phyloP scores from a whole-genome alignment of 1,140 invertebrate genomes.

The Drosophila varians region DNA sequence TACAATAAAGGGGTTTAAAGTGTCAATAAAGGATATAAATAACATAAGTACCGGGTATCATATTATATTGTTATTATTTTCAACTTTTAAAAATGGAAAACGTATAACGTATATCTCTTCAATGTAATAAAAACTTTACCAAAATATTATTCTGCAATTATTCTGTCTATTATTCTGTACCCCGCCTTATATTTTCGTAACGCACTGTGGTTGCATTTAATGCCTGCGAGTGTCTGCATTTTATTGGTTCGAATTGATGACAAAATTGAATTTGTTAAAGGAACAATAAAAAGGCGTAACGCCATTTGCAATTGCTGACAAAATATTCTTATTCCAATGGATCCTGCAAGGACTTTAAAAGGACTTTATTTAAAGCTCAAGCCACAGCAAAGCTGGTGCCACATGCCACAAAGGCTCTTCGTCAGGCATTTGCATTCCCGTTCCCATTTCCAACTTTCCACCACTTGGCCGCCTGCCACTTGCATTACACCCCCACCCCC shows the following conservation, averaged over 20 bases:
- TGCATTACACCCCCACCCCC: conserved; percentile 5
- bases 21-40: not conserved
- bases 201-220: conserved; percentile 11
- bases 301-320: conserved; percentile 37
- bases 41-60: not conserved
- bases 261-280: conserved; percentile 57
- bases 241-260: conserved; percentile 66
- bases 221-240: conserved; percentile 58
- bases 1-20: no score
- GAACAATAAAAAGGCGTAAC: conserved; percentile 76
- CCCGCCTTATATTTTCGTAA: not conserved
- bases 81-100: no score
- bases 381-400: not conserved
- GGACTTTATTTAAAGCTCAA: not conserved
- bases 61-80: not conserved
- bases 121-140: no score
- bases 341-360: no score
- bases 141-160: no score
- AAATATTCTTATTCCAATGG: no score
- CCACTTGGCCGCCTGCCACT: conserved; percentile 1
- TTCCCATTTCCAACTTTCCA: not conserved
- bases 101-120: no score
- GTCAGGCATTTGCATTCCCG: conserved; percentile 33
- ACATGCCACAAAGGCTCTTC: conserved; percentile 37
- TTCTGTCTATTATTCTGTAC: no score